Conservation (phyloP, 2,113 vertebrate genomes). For the Morone saxatilis region DNA sequence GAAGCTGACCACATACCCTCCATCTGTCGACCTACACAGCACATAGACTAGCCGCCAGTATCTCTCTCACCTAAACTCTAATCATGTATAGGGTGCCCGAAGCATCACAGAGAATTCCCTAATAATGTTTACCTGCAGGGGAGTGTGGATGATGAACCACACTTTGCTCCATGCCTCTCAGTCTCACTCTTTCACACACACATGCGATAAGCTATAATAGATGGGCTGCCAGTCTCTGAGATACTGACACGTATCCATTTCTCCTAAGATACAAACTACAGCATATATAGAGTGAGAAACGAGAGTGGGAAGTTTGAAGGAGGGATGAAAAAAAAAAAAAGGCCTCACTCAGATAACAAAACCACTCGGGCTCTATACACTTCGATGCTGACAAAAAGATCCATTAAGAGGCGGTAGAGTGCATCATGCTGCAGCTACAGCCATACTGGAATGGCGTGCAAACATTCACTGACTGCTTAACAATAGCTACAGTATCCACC, state of each 20-base stretch:
- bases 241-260: slow-evolving; percentile 69
- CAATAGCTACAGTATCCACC: slow-evolving; percentile 22
- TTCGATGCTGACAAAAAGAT: slow-evolving; percentile 50
- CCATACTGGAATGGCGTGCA: slow-evolving; percentile 21
- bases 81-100: slow-evolving; percentile 12
- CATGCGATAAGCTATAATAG: slow-evolving; percentile 41
- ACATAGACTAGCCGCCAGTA: neutral
- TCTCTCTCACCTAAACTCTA: slow-evolving; percentile 25
- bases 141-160: slow-evolving; percentile 32
- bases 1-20: slow-evolving; percentile 20
- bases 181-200: slow-evolving; percentile 15
- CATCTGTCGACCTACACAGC: slow-evolving; percentile 4
- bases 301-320: neutral
- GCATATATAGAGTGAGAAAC: slow-evolving; percentile 22
- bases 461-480: slow-evolving; percentile 20
- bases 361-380: slow-evolving; percentile 18
- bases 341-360: slow-evolving; percentile 42
- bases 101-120: slow-evolving; percentile 33
- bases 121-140: slow-evolving; percentile 54
- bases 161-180: neutral
- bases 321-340: neutral
- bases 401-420: slow-evolving; percentile 56
- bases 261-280: slow-evolving; percentile 56
- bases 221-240: slow-evolving; percentile 56
- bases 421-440: slow-evolving; percentile 33